Base-by-base conservation (phyloP, 2,113 vertebrate species). In the Lanius ludovicianus region DNA sequence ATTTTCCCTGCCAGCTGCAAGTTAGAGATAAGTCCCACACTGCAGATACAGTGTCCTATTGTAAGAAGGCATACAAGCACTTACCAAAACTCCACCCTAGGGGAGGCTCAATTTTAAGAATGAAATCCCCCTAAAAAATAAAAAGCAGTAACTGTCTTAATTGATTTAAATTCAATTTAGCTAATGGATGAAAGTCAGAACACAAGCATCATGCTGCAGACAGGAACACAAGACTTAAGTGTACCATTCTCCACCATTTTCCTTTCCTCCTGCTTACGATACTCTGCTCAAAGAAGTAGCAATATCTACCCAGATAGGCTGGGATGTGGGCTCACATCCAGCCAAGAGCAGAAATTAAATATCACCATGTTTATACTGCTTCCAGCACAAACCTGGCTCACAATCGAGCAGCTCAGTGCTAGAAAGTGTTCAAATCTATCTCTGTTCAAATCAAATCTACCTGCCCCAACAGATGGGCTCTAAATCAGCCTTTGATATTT, bases 31-130 rank as follows among this genome's bases (percentile, higher is more conserved):
- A 89, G 44, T 49, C 33, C 44, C 83, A 41, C 47, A 60, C 0
- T 62, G 52, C 71, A 89, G 39, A 87, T 13, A 80, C 30, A 24
- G 52, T 11, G 35, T 18, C 13, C 63, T 65, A 47, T 6, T 75
- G 15, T 59, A 92, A 89, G 41, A 91, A 87, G 42, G 92, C 47
- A 67, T 25, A 78, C 0, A 6, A 60, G 39, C 84, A 97, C 99
- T 98, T 98, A 99, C 99, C 99, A 63, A 99, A 99, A 97, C 99
- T 99, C 99, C 99, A 99, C 64, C 99, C 99, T 28, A 98, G 98
- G 59, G 99, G 99, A 96, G 99, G 99, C 92, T 99, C 99, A 68
- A 99, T 99, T 98, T 99, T 99, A 96, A 99, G 97, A 95, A 99
- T 98, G 98, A 99, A 99, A 97, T 99, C 99, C 87, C 99, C 99